These are phyloP conservation scores for Brenthis daphne DNA, from an alignment of 2,888 invertebrate genomes.

Conservation along the genomic window DNA sequence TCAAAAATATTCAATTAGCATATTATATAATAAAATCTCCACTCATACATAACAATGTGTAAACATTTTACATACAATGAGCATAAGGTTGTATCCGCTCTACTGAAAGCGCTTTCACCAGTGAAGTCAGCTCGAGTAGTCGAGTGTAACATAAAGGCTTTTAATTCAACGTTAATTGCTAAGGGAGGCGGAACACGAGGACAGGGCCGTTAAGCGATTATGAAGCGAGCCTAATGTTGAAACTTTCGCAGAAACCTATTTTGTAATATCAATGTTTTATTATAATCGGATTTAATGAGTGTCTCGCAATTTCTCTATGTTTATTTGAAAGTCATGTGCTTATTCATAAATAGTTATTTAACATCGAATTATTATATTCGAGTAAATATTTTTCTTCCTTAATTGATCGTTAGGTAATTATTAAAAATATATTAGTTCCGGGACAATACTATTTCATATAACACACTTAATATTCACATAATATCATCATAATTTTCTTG, in stretches of 20 bases:
- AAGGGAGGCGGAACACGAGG: constrained; percentile 25
- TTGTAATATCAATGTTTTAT: constrained; percentile 9
- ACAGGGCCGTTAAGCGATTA: constrained; percentile 19
- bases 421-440: too few relatives aligned
- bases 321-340: too few relatives aligned
- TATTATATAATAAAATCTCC: constrained; percentile 5
- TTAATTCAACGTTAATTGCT: constrained; percentile 39
- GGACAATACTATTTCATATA: too few relatives aligned
- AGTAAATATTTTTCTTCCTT: too few relatives aligned
- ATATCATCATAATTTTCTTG: too few relatives aligned
- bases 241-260: constrained; percentile 18
- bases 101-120: constrained; percentile 21
- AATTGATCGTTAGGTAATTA: too few relatives aligned
- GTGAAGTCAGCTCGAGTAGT: constrained; percentile 26
- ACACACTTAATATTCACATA: too few relatives aligned
- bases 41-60: constrained; percentile 13
- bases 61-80: constrained; percentile 23
- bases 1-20: neutral
- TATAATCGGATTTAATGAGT: constrained; percentile 11
- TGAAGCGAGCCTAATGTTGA: constrained; percentile 19
- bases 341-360: too few relatives aligned
- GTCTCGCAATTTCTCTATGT: too few relatives aligned
- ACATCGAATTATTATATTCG: too few relatives aligned
- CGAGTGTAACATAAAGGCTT: constrained; percentile 37
- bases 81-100: constrained; percentile 25